phyloP scores from a whole-genome alignment of 2,113 vertebrate species.

The Nansenia antarctica region DNA sequence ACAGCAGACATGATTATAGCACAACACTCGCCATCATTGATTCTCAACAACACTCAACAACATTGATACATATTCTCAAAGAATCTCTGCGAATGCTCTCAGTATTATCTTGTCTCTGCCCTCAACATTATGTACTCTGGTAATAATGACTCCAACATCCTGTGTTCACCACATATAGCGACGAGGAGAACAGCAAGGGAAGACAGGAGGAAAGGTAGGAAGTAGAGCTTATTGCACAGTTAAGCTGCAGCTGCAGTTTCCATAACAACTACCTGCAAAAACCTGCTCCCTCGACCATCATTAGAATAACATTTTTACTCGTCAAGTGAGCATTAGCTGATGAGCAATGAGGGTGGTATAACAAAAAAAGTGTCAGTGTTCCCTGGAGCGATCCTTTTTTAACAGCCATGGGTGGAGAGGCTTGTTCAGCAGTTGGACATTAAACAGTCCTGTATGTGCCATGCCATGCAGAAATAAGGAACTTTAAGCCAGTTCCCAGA shows the following conservation, averaged over 20 bases:
- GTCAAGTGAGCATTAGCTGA: conserved; percentile 63
- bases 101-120: conserved; percentile 45
- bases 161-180: conserved; percentile 53
- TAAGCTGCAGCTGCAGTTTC: conserved; percentile 73
- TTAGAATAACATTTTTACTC: conserved; percentile 70
- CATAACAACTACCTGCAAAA: conserved; percentile 76
- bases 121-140: conserved; percentile 60
- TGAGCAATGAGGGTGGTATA: conserved; percentile 54
- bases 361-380: conserved; percentile 29
- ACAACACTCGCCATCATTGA: not conserved
- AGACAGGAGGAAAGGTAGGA: conserved; percentile 22
- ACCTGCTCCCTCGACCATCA: conserved; percentile 64
- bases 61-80: conserved; percentile 10
- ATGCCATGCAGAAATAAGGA: not conserved
- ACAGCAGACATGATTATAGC: not conserved
- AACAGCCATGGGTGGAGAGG: conserved; percentile 18
- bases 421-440: conserved; percentile 1
- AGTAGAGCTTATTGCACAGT: conserved; percentile 56
- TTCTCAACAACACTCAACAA: not conserved
- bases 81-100: conserved; percentile 35
- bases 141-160: conserved; percentile 64
- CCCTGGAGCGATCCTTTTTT: conserved; percentile 21
- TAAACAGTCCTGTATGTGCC: conserved; percentile 37
- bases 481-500: conserved; percentile 4
- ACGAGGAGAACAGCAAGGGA: conserved; percentile 40